Evolutionary conservation across 2,113 vertebrate species (phyloP).

Genomic region (Rana temporaria): DNA sequence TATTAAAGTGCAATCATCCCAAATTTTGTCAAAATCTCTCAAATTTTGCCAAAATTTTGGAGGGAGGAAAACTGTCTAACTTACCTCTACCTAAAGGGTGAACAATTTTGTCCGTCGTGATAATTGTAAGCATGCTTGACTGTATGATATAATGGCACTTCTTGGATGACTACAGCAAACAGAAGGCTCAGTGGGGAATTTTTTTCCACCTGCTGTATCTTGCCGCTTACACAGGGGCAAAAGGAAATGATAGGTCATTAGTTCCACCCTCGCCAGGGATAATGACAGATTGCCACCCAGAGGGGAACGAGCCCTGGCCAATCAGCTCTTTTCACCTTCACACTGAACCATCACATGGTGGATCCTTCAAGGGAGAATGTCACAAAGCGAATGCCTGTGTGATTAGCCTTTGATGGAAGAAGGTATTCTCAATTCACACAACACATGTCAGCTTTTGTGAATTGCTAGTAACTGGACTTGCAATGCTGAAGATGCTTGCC

Average conservation of each 20-base stretch:
- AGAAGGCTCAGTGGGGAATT: not conserved
- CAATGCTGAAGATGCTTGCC: too few species aligned
- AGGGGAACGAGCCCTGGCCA: constrained; percentile 31
- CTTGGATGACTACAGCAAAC: not conserved
- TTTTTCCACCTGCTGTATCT: constrained; percentile 14
- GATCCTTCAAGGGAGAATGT: not conserved
- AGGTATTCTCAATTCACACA: too few species aligned
- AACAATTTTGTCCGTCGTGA: not conserved
- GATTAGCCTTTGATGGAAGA: too few species aligned
- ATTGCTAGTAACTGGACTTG: too few species aligned
- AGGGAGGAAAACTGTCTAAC: too few species aligned
- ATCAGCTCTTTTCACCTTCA: constrained; percentile 50
- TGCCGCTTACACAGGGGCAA: constrained; percentile 13
- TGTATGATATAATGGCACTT: constrained; percentile 2
- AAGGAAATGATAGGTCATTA: constrained; percentile 31
- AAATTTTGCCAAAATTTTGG: too few species aligned
- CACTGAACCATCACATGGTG: not conserved
- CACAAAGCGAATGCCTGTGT: too few species aligned
- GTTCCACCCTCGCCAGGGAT: constrained; percentile 7
- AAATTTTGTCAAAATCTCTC: too few species aligned
- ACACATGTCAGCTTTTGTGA: too few species aligned
- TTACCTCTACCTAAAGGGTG: too few species aligned
- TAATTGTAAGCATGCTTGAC: not conserved
- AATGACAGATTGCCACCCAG: constrained; percentile 27
- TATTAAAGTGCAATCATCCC: too few species aligned